phyloP scores from a whole-genome alignment of 1,140 invertebrate species.

The Bradynema listronoti region DNA sequence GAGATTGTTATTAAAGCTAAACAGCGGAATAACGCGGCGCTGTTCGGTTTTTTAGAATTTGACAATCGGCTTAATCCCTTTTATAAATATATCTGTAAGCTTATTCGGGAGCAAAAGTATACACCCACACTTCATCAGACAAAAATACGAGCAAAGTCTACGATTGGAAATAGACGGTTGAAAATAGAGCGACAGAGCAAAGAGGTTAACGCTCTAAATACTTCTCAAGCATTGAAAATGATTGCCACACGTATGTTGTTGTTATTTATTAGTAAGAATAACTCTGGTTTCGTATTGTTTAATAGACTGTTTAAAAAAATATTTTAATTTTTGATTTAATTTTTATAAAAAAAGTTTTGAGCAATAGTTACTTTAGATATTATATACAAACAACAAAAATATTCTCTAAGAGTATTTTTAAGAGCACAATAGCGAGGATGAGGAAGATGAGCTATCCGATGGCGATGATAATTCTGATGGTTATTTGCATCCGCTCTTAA shows the following conservation, averaged over 20 bases:
- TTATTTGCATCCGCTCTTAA: too few species aligned
- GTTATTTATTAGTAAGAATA: neutral
- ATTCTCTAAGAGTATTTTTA: too few species aligned
- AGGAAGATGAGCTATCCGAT: too few species aligned
- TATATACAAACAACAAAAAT: too few species aligned
- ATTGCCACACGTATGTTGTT: neutral
- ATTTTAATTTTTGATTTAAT: neutral
- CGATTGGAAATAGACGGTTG: constrained; percentile 3
- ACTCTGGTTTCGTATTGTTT: constrained; percentile 1
- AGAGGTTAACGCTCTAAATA: constrained; percentile 12
- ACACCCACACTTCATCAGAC: constrained; percentile 48
- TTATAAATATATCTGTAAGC: constrained; percentile 74
- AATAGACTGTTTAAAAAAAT: constrained; percentile 3
- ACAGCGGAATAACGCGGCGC: constrained; percentile 76
- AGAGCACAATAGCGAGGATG: too few species aligned
- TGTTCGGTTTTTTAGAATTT: constrained; percentile 86
- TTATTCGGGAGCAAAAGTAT: constrained; percentile 76
- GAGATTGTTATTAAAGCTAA: constrained; percentile 95
- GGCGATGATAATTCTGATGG: too few species aligned
- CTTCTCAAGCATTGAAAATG: constrained; percentile 14
- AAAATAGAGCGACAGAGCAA: neutral
- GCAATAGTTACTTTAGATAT: too few species aligned
- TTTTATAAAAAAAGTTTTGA: too few species aligned
- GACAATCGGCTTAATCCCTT: constrained; percentile 77
- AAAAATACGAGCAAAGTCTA: constrained; percentile 12